Evolutionary conservation across 2,797 vertebrate genomes (phyloP).

Genomic region (Thaleichthys pacificus): DNA sequence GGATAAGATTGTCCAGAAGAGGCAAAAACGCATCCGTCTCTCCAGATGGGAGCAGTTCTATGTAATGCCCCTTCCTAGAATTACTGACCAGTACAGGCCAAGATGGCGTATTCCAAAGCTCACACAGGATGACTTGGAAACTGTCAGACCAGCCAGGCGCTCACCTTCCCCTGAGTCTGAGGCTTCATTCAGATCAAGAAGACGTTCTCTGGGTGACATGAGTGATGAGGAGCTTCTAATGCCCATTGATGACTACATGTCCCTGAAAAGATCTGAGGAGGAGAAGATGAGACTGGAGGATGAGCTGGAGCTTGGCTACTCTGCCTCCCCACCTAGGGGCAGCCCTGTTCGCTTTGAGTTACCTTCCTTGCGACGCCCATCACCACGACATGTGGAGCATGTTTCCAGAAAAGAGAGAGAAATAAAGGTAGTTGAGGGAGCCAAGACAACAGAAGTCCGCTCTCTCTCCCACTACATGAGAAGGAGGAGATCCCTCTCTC

Average conservation of each 20-base stretch:
- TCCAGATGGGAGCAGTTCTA: conserved; percentile 99
- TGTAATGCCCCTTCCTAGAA: conserved; percentile 93
- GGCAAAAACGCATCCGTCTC: conserved; percentile 95
- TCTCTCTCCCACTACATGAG: conserved; percentile 86
- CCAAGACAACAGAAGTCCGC: conserved; percentile 80
- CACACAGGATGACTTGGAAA: conserved; percentile 94
- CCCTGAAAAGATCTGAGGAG: conserved; percentile 86
- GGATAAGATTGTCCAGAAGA: conserved; percentile 89
- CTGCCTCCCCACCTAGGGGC: conserved; percentile 89
- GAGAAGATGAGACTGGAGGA: conserved; percentile 91
- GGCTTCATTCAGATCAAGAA: conserved; percentile 84
- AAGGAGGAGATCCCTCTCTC: conserved; percentile 92
- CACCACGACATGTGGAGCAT: conserved; percentile 69
- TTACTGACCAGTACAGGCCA: conserved; percentile 96
- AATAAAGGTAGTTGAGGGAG: conserved; percentile 77
- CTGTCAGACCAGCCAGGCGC: conserved; percentile 89
- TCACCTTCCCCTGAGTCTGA: conserved; percentile 90
- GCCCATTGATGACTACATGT: conserved; percentile 88
- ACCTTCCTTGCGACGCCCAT: conserved; percentile 70
- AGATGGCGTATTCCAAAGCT: conserved; percentile 96
- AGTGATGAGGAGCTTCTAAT: conserved; percentile 91
- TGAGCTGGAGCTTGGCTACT: conserved; percentile 95
- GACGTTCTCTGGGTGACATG: conserved; percentile 91
- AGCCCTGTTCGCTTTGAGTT: conserved; percentile 88
- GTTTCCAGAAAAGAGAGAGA: conserved; percentile 74